phyloP scores from a whole-genome alignment of 1,140 invertebrate species.

The Hestina assimilis region DNA sequence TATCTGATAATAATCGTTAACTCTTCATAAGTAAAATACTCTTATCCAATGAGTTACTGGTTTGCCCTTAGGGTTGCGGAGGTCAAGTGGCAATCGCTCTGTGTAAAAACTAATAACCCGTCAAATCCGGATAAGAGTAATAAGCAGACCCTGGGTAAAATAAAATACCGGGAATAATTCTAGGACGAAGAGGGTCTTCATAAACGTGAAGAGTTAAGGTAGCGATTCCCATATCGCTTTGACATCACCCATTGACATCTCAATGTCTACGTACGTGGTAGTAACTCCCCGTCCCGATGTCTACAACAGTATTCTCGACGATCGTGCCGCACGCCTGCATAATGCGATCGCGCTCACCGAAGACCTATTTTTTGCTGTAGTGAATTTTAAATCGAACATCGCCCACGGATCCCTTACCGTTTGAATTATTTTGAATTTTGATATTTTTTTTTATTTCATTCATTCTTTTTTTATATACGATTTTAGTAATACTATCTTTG shows the following conservation, averaged over 20 bases:
- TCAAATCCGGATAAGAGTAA: too few species aligned
- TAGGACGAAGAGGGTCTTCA: neutral
- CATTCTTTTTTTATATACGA: too few species aligned
- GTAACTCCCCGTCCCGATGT: constrained; percentile 17
- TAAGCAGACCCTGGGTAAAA: too few species aligned
- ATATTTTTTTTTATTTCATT: neutral
- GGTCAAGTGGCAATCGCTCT: too few species aligned
- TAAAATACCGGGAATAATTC: too few species aligned
- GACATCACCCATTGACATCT: constrained; percentile 24
- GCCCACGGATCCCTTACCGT: constrained; percentile 45
- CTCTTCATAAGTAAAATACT: too few species aligned
- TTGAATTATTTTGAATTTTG: neutral
- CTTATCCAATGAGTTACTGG: too few species aligned
- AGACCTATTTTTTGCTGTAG: constrained; percentile 72
- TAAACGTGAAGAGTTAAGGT: constrained; percentile 2
- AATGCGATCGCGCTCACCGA: constrained; percentile 47
- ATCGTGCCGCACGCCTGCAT: constrained; percentile 73
- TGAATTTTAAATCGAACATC: constrained; percentile 71
- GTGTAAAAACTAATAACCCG: too few species aligned
- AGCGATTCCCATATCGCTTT: constrained; percentile 9
- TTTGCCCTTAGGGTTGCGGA: too few species aligned
- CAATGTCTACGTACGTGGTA: constrained; percentile 25
- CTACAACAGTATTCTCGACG: constrained; percentile 28
- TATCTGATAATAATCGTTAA: too few species aligned
- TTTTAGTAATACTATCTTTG: too few species aligned